Evolutionary conservation across 2,113 vertebrate species (phyloP).

Genomic region (Muntiacus reevesi): DNA sequence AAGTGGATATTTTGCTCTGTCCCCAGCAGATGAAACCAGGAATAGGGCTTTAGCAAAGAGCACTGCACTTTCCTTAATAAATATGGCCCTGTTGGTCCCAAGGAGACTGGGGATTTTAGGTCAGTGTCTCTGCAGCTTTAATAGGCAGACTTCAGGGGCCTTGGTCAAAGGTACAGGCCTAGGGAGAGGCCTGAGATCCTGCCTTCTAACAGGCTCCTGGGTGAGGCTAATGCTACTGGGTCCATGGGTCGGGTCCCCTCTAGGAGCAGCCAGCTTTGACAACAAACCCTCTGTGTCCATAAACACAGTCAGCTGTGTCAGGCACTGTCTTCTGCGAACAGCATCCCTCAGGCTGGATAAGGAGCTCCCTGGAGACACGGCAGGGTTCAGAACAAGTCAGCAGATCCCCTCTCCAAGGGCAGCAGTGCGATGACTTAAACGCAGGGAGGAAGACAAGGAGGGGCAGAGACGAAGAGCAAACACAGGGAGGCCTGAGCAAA

Average conservation of each 20-base stretch:
- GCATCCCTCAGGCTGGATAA: not conserved
- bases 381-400: not conserved
- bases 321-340: not conserved
- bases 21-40: not conserved
- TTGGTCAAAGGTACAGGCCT: not conserved
- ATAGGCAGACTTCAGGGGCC: not conserved
- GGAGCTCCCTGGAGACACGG: not conserved
- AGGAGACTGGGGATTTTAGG: not conserved
- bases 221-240: rapidly evolving
- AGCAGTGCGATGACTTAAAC: not conserved
- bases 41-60: not conserved
- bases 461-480: not conserved
- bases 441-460: not conserved
- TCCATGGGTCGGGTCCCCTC: not conserved
- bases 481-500: not conserved
- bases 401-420: not conserved
- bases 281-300: not conserved
- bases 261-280: not conserved
- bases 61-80: not conserved
- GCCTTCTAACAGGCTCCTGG: not conserved
- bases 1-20: not conserved
- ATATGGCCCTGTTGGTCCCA: not conserved
- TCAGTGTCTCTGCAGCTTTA: not conserved
- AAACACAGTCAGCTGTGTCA: not conserved
- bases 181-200: not conserved